phyloP scores from a whole-genome alignment of 2,797 vertebrate genomes.

The Lemur catta region DNA sequence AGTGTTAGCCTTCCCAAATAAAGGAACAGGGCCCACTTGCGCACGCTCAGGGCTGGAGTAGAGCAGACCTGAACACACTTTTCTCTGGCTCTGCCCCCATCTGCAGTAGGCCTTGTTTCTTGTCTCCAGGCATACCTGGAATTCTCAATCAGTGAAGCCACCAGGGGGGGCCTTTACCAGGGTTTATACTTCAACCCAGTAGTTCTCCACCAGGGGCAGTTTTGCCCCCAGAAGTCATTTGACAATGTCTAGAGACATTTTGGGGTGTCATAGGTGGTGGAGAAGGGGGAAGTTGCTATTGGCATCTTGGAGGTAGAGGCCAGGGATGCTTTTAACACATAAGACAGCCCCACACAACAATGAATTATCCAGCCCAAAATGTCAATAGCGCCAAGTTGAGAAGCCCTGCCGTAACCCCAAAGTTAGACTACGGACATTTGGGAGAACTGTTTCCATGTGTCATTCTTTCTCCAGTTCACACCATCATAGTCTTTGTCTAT shows the following conservation, averaged over 20 bases:
- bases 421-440: not conserved
- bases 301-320: not conserved
- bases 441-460: not conserved
- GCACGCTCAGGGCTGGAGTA: not conserved
- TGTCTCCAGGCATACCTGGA: not conserved
- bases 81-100: not conserved
- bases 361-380: not conserved
- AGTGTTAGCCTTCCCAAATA: not conserved
- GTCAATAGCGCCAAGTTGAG: not conserved
- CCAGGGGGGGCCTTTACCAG: not conserved
- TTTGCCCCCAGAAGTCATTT: not conserved
- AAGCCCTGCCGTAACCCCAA: not conserved
- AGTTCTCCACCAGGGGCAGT: not conserved
- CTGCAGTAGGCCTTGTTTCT: not conserved
- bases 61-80: not conserved
- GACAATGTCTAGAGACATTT: not conserved
- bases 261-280: not conserved
- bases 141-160: not conserved
- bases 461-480: not conserved
- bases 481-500: not conserved
- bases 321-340: not conserved
- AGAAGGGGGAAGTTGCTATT: not conserved
- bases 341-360: not conserved
- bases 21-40: fast-evolving
- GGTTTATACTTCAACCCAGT: not conserved